These are phyloP conservation scores for Nylanderia fulva DNA, from an alignment of 1,140 invertebrate genomes.

Conservation along the genomic window DNA sequence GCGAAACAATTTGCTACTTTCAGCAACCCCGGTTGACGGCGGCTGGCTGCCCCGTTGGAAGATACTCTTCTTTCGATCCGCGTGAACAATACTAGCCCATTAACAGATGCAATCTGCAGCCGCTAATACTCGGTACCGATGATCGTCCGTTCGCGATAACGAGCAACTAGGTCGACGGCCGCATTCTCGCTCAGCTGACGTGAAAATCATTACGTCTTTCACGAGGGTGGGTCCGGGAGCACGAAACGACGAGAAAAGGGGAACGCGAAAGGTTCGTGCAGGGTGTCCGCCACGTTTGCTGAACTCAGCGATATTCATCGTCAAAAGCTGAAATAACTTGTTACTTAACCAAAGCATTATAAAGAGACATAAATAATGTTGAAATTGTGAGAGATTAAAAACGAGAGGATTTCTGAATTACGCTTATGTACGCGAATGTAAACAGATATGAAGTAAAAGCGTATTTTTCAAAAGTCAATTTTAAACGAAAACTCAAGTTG, in stretches of 20 bases:
- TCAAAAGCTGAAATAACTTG: not conserved
- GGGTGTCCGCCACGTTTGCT: not conserved
- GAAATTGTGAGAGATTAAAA: not conserved
- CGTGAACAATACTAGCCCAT: conserved; percentile 55
- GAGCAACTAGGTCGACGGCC: conserved; percentile 57
- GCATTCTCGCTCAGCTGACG: conserved; percentile 55
- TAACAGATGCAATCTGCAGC: conserved; percentile 61
- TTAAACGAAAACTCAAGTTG: no score
- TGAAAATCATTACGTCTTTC: conserved; percentile 63
- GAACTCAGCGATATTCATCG: not conserved
- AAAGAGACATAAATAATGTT: not conserved
- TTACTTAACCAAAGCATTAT: not conserved
- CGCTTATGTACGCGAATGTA: not conserved
- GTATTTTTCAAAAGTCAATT: no score
- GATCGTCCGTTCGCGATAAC: conserved; percentile 54
- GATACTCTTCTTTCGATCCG: conserved; percentile 53
- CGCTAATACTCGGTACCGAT: conserved; percentile 55
- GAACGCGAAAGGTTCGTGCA: not conserved
- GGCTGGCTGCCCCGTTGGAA: conserved; percentile 3
- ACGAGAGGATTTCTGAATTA: not conserved
- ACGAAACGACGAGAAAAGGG: conserved; percentile 21
- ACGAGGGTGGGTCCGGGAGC: not conserved
- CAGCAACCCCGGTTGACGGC: conserved; percentile 9
- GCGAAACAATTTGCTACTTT: conserved; percentile 57
- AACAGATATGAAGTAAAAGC: not conserved